phyloP scores from a whole-genome alignment of 35 echinoderm and acorn worm genomes.

The Apostichopus japonicus region DNA sequence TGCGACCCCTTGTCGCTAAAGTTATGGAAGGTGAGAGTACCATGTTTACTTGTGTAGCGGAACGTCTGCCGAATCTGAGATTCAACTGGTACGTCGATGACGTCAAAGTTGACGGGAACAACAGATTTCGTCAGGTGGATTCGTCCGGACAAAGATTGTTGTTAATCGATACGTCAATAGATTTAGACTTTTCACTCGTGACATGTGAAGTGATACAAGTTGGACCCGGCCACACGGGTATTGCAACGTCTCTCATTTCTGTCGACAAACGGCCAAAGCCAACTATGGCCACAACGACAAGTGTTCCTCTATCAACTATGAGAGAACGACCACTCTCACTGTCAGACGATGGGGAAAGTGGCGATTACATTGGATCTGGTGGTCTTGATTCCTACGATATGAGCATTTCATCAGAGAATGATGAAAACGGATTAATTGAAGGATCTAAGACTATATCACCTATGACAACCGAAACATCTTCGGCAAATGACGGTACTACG shows the following conservation, averaged over 20 bases:
- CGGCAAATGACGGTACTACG: not conserved
- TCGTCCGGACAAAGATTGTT: conserved; percentile 41
- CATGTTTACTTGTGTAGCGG: conserved; percentile 66
- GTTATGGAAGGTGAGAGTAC: conserved; percentile 41
- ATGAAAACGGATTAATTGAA: not conserved
- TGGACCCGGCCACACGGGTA: conserved; percentile 51
- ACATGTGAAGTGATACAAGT: conserved; percentile 58
- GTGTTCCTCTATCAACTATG: not conserved
- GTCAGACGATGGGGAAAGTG: not conserved
- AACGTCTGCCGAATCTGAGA: conserved; percentile 55
- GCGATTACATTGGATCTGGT: not conserved
- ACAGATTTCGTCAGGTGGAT: conserved; percentile 5
- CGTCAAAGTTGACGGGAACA: conserved; percentile 44
- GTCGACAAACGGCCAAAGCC: not conserved
- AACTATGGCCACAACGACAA: not conserved
- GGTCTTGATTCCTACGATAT: not conserved
- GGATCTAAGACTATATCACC: not conserved
- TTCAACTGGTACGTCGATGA: conserved; percentile 79
- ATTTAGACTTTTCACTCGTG: conserved; percentile 56
- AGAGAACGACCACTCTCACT: not conserved
- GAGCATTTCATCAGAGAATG: not conserved
- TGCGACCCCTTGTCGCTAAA: conserved; percentile 55
- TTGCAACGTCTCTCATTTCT: conserved; percentile 54
- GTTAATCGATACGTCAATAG: conserved; percentile 24
- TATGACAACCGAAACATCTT: not conserved